A percentile compares a stretch with the other conserved stretches of the same genome.
Conservation (phyloP, 2,113 vertebrate species). For the Garra rufa region DNA sequence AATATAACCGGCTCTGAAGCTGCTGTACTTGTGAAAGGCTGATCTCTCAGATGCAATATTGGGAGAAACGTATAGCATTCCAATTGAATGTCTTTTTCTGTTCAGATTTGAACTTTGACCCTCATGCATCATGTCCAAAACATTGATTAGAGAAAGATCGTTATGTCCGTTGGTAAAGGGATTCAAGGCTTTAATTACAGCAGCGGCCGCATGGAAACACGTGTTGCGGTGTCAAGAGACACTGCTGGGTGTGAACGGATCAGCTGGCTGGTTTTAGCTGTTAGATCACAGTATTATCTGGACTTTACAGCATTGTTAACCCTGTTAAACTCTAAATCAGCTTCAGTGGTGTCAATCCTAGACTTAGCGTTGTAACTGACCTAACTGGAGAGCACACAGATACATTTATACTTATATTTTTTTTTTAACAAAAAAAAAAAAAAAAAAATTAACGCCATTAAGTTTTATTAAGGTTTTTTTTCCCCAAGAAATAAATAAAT, state of each 20-base stretch:
- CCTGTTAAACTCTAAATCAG: background rate
- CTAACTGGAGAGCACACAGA: background rate
- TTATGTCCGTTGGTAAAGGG: background rate
- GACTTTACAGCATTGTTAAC: background rate
- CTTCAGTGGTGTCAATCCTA: background rate
- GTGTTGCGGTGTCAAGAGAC: constrained; percentile 17
- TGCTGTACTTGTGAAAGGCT: constrained; percentile 32
- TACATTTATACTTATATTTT: no score
- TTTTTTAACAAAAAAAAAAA: no score
- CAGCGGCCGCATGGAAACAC: background rate
- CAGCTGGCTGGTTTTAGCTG: background rate
- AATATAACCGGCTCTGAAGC: constrained; percentile 51
- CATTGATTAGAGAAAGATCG: background rate
- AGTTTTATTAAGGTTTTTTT: no score
- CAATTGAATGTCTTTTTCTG: background rate
- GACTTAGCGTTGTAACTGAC: background rate
- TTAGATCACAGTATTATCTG: background rate
- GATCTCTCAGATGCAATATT: constrained; percentile 21
- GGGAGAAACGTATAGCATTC: background rate
- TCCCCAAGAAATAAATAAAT: no score
- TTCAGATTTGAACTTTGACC: background rate
- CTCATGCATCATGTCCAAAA: background rate
- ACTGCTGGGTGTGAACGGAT: background rate
- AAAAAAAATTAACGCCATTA: no score
- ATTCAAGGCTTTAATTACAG: background rate